These are phyloP conservation scores for Lottia gigantea DNA, from an alignment of 2,888 invertebrate genomes.

Conservation along the genomic window DNA sequence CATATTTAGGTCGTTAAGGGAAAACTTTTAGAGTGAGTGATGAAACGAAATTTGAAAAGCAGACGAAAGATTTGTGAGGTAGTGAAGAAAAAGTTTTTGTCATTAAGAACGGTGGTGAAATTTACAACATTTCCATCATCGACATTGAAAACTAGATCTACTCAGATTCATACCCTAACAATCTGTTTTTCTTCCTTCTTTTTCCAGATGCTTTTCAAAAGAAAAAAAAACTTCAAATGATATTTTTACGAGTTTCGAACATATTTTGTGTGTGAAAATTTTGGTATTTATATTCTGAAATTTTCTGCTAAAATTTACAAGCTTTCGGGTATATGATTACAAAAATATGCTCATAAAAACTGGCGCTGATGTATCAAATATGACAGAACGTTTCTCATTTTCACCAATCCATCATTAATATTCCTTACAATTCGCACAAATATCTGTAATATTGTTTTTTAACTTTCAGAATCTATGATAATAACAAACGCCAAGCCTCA, in stretches of 20 bases:
- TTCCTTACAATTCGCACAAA: too few species aligned
- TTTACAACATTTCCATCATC: constrained; percentile 1
- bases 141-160: not conserved
- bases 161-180: not conserved
- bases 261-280: constrained; percentile 8
- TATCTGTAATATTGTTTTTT: too few species aligned
- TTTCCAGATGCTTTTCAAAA: constrained; percentile 7
- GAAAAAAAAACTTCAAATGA: not conserved
- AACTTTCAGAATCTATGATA: not conserved
- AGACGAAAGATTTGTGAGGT: constrained; percentile 4
- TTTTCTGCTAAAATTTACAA: constrained; percentile 4
- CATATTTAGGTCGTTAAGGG: constrained; percentile 3
- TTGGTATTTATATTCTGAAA: not conserved
- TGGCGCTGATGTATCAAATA: too few species aligned
- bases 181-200: not conserved
- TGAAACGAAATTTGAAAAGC: constrained; percentile 10
- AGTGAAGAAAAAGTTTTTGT: not conserved
- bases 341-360: not conserved
- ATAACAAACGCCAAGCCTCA: not conserved
- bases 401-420: not conserved
- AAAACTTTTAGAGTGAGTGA: constrained; percentile 1
- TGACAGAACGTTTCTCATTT: not conserved
- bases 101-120: constrained; percentile 2
- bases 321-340: not conserved
- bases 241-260: not conserved